These are phyloP conservation scores for Melipona bicolor DNA, from an alignment of 2,888 invertebrate genomes.

Conservation along the genomic window DNA sequence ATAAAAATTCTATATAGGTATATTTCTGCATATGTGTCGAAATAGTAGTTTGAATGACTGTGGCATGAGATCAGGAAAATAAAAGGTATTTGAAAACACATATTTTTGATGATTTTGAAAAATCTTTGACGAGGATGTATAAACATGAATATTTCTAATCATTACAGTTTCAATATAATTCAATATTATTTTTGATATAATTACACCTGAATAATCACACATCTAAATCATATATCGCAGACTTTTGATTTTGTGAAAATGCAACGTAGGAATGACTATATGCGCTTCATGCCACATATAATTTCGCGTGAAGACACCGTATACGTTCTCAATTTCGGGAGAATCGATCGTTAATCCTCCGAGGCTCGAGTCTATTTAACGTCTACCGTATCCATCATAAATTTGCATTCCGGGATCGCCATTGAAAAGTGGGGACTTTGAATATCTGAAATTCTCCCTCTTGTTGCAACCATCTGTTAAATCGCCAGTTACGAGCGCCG, in stretches of 20 bases:
- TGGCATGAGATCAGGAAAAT: no score
- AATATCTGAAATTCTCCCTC: not conserved
- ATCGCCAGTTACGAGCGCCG: not conserved
- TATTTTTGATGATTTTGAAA: no score
- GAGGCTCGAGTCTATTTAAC: conserved; percentile 22
- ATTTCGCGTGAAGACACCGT: conserved; percentile 3
- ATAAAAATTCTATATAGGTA: no score
- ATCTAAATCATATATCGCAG: not conserved
- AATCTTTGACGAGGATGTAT: no score
- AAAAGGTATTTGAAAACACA: no score
- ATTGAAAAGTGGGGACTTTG: not conserved
- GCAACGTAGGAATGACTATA: not conserved
- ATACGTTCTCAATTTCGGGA: conserved; percentile 6
- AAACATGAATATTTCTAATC: not conserved
- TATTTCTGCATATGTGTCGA: no score
- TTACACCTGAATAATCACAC: no score
- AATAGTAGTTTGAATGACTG: no score
- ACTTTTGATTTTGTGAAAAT: not conserved
- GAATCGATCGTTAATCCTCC: conserved; percentile 8
- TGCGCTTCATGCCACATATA: not conserved
- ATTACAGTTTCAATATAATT: not conserved
- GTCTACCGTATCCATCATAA: conserved; percentile 17
- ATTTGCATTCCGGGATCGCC: conserved; percentile 1
- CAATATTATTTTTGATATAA: not conserved
- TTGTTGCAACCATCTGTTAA: no score